Evolutionary conservation across 2,797 vertebrate species (phyloP).

Genomic region (Anas flavirostris): DNA sequence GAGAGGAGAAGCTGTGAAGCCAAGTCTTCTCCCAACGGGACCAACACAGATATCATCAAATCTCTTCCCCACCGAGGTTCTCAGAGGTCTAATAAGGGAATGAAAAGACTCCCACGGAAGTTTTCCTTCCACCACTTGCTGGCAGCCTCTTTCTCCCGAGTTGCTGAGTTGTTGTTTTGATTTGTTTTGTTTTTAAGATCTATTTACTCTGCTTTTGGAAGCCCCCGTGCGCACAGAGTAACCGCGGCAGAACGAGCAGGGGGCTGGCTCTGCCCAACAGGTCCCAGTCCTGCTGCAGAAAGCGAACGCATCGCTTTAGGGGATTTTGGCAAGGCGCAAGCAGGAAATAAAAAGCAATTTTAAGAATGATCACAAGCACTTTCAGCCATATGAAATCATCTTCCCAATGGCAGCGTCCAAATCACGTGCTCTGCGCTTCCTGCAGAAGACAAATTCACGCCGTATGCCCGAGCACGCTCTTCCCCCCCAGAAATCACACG

Average conservation of each 20-base stretch:
- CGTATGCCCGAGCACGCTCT: neutral
- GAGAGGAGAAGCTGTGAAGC: neutral
- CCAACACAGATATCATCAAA: neutral
- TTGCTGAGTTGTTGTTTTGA: too few species aligned
- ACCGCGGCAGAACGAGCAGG: neutral
- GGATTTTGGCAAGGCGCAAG: neutral
- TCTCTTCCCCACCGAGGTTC: neutral
- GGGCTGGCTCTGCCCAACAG: neutral
- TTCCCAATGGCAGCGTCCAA: neutral
- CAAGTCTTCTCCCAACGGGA: neutral
- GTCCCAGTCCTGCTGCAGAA: neutral
- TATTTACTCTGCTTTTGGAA: neutral
- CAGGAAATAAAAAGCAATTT: constrained; percentile 2
- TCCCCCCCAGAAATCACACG: neutral
- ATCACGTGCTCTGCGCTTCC: neutral
- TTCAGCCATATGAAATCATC: neutral
- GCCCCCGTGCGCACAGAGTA: neutral
- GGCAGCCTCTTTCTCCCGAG: neutral
- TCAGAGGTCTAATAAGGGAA: neutral
- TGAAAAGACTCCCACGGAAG: neutral
- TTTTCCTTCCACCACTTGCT: neutral
- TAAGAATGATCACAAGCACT: constrained; percentile 5
- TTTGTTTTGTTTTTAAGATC: neutral
- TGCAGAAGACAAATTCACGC: neutral
- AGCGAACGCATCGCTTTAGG: neutral